Evolutionary conservation across 2,888 invertebrate species (phyloP), one percentile per base, ranked within the genome.

Genomic region (Oasisia sp.): DNA sequence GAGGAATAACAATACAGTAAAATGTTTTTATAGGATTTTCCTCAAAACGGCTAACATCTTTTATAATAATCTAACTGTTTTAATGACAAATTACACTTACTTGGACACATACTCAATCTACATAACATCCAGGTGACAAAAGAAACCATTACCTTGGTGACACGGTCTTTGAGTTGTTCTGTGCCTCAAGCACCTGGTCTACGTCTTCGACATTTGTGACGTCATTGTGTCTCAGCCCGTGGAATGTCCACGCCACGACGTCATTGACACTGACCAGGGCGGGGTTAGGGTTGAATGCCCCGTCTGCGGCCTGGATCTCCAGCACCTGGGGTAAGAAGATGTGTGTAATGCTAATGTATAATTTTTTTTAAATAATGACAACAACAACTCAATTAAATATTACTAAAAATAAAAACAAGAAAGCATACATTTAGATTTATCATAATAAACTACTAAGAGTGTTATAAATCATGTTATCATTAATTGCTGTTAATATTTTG

Each of bases 161-260:
- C 8, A 95, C 92, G 32, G 94, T 93, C 32, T 93, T 92, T 19
- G 95, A 94, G 32, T 94, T 93, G 58, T 93, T 92, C 56, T 95
- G 94, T 19, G 94, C 94, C 50, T 95, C 94, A 38, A 94, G 94
- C 7, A 96, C 93, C 93, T 95, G 94, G 44, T 92, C 92, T 32
- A 93, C 93, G n/a, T 94, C 94, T 74, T 94, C 93, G 32, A 96
- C 95, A 44, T 94, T 93, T 32, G 93, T 92, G 9, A 96, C 94
- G 91, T 95, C 96, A 91, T 95, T 94, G 91, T 93, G 93, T 11
- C 95, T 93, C 0, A 95, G 93, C n/a, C 94, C 95, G 3, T 94
- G 94, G 93, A 96, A 96, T 91, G 95, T 94, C 96, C 96, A 96
- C 92, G 95, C 95, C 58, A 96, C 95, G 32, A 96, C 95, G 92